Conservation (phyloP, 2,888 invertebrate genomes). For the Poecilobothrus nobilitatus region DNA sequence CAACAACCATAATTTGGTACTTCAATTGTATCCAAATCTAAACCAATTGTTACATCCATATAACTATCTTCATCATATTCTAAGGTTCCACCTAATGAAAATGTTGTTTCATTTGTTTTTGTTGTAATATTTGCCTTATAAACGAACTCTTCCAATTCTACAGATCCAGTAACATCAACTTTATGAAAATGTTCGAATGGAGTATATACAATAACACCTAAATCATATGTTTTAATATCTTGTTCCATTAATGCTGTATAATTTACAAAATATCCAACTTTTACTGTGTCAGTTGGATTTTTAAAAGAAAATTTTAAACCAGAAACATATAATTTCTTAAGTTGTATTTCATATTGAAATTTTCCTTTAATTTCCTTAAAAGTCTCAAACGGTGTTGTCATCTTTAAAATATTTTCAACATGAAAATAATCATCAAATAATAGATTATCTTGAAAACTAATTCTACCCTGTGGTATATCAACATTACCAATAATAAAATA, state of each 20-base stretch:
- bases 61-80: slow-evolving; percentile 53
- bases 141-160: slow-evolving; percentile 47
- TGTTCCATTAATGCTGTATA: slow-evolving; percentile 45
- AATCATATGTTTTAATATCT: slow-evolving; percentile 43
- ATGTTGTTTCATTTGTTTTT: slow-evolving; percentile 45
- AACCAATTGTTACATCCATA: slow-evolving; percentile 52
- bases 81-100: slow-evolving; percentile 48
- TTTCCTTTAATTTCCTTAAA: slow-evolving; percentile 46
- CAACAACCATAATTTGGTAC: slow-evolving; percentile 58
- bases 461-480: slow-evolving; percentile 48
- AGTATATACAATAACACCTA: slow-evolving; percentile 47
- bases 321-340: slow-evolving; percentile 44
- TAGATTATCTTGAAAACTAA: slow-evolving; percentile 51
- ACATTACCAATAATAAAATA: slow-evolving; percentile 46
- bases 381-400: slow-evolving; percentile 49
- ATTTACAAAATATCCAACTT: slow-evolving; percentile 45
- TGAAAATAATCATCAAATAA: slow-evolving; percentile 47
- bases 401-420: slow-evolving; percentile 48
- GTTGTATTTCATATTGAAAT: slow-evolving; percentile 46
- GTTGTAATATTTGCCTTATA: slow-evolving; percentile 48
- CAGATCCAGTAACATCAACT: slow-evolving; percentile 43
- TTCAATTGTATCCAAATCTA: slow-evolving; percentile 55
- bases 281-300: slow-evolving; percentile 37
- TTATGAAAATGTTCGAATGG: slow-evolving; percentile 48
- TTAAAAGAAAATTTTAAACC: slow-evolving; percentile 45